phyloP scores from a whole-genome alignment of 2,888 invertebrate species.

The Plebejus melissa region DNA sequence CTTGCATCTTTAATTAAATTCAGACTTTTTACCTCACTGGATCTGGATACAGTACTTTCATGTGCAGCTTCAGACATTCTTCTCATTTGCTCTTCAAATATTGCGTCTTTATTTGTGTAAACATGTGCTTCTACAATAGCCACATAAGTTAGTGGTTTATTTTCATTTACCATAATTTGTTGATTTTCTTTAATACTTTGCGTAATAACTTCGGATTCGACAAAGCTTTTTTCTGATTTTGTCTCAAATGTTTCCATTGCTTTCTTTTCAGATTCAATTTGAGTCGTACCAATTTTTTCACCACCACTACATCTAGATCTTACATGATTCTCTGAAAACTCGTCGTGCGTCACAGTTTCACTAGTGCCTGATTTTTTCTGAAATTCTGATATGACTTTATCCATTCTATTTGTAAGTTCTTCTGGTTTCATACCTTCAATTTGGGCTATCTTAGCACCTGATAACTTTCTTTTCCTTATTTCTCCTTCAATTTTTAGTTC shows the following conservation, averaged over 20 bases:
- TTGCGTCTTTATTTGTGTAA: constrained; percentile 64
- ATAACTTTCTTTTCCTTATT: constrained; percentile 37
- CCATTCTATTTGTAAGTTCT: constrained; percentile 62
- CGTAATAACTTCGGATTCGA: constrained; percentile 29
- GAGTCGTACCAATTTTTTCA: constrained; percentile 46
- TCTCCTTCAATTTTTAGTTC: constrained; percentile 27
- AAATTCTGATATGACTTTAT: constrained; percentile 64
- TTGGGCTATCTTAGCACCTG: constrained; percentile 66
- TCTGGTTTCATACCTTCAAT: constrained; percentile 56
- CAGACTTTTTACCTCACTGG: constrained; percentile 29
- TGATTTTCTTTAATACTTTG: constrained; percentile 28
- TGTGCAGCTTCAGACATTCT: constrained; percentile 47
- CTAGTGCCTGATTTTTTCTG: constrained; percentile 52
- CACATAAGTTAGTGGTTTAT: constrained; percentile 49
- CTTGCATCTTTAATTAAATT: constrained; percentile 18
- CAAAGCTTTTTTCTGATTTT: constrained; percentile 32
- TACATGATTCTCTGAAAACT: constrained; percentile 36
- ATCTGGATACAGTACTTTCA: constrained; percentile 26
- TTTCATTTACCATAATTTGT: constrained; percentile 29
- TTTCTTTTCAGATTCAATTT: constrained; percentile 37
- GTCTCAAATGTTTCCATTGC: constrained; percentile 39
- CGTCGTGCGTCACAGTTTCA: constrained; percentile 42
- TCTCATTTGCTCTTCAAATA: constrained; percentile 51
- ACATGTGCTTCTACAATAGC: constrained; percentile 70
- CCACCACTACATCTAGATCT: constrained; percentile 56